Conservation (phyloP, 2,888 invertebrate species). For the Iphiclides podalirius region DNA sequence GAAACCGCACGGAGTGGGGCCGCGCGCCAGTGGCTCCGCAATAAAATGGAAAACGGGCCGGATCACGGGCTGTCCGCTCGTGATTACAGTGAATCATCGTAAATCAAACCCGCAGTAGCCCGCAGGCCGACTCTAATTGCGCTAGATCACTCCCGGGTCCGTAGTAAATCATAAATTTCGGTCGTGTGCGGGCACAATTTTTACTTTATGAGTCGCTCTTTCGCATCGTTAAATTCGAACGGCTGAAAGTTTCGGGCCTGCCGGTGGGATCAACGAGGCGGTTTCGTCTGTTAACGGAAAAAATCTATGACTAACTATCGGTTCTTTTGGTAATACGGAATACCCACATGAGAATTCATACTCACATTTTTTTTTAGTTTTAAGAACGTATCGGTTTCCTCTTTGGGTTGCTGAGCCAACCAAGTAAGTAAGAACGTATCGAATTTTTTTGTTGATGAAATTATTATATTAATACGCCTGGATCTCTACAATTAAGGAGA, state of each 20-base stretch:
- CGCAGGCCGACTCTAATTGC: constrained; percentile 70
- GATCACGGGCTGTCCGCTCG: constrained; percentile 59
- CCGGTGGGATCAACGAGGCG: constrained; percentile 46
- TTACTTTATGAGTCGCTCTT: constrained; percentile 51
- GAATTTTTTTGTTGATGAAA: too few relatives aligned
- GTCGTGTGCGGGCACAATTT: constrained; percentile 56
- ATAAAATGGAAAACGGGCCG: constrained; percentile 66
- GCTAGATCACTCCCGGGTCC: constrained; percentile 50
- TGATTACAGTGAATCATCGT: constrained; percentile 72
- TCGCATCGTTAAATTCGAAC: constrained; percentile 51
- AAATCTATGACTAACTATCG: too few relatives aligned
- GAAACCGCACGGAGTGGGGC: constrained; percentile 53
- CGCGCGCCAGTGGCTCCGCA: constrained; percentile 58
- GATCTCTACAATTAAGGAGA: too few relatives aligned
- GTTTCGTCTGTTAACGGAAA: constrained; percentile 38
- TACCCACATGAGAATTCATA: too few relatives aligned
- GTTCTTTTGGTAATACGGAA: too few relatives aligned
- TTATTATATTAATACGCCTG: too few relatives aligned
- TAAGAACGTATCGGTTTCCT: too few relatives aligned
- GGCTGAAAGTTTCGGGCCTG: constrained; percentile 43
- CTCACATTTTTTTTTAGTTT: too few relatives aligned
- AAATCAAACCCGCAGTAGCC: constrained; percentile 73
- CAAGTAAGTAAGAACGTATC: too few relatives aligned
- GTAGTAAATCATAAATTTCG: constrained; percentile 72
- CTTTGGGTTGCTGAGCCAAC: too few relatives aligned